These are phyloP conservation scores for Pteria penguin DNA, from an alignment of 2,888 invertebrate genomes.

Conservation along the genomic window DNA sequence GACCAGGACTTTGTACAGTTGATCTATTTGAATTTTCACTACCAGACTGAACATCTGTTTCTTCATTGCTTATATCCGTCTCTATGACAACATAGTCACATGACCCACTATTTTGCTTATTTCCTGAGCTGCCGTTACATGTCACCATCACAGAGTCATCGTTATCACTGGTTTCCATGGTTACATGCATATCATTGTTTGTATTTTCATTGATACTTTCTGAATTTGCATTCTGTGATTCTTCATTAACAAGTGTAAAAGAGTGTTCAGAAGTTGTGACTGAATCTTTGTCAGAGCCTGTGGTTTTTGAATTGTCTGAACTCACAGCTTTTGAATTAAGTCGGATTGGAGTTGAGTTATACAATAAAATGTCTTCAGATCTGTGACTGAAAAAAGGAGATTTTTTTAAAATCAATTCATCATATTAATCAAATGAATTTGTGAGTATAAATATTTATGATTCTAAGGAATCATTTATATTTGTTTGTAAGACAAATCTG, in stretches of 20 bases:
- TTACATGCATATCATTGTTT: not conserved
- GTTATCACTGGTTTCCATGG: not conserved
- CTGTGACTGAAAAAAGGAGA: slow-evolving; percentile 17
- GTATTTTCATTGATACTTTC: not conserved
- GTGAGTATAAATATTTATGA: too few relatives aligned
- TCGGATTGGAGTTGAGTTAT: slow-evolving; percentile 18
- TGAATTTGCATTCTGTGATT: not conserved
- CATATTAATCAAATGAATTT: too few relatives aligned
- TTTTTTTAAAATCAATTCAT: too few relatives aligned
- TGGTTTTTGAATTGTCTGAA: slow-evolving; percentile 9
- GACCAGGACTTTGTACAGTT: not conserved
- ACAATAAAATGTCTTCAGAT: slow-evolving; percentile 20
- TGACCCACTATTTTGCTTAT: slow-evolving; percentile 14
- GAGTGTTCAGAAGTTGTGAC: not conserved
- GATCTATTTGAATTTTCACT: not conserved
- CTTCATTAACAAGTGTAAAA: not conserved
- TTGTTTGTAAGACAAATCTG: too few relatives aligned
- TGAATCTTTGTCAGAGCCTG: not conserved
- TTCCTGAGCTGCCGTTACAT: not conserved
- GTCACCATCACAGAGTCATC: too few relatives aligned
- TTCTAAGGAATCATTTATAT: too few relatives aligned
- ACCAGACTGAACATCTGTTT: not conserved
- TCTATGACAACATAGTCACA: slow-evolving; percentile 34
- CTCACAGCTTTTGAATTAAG: not conserved
- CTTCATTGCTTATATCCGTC: not conserved